Percentiles rank a stretch among this genome's conserved stretches.
These are phyloP conservation scores for Halichoerus grypus DNA, from an alignment of 2,113 vertebrate genomes.

Conservation along the genomic window DNA sequence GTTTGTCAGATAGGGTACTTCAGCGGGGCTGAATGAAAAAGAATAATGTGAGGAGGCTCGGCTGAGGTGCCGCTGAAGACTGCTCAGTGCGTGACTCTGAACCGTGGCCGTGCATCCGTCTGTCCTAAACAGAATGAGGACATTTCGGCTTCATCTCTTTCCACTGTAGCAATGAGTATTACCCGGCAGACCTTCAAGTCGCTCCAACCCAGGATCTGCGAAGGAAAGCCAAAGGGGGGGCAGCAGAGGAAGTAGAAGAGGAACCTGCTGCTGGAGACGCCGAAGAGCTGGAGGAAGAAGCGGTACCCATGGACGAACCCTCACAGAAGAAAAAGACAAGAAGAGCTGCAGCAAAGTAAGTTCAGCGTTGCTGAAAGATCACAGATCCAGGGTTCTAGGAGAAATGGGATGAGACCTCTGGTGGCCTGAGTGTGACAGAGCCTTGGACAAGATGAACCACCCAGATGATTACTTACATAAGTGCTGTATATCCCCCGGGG, in stretches of 20 bases:
- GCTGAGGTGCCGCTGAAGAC: not conserved
- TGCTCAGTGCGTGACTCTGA: not conserved
- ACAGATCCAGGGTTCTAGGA: rapidly evolving
- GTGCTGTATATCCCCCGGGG: not conserved
- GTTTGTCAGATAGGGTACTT: not conserved
- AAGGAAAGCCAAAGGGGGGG: constrained; percentile 80
- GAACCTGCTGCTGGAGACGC: constrained; percentile 72
- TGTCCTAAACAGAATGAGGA: not conserved
- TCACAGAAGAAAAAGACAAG: constrained; percentile 89
- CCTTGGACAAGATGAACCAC: no score
- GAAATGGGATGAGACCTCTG: rapidly evolving
- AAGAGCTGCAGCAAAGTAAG: constrained; percentile 95
- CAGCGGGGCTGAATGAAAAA: not conserved
- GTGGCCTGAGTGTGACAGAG: not conserved
- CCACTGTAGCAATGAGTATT: constrained; percentile 94
- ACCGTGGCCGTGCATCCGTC: rapidly evolving
- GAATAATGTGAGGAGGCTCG: not conserved
- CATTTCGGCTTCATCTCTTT: not conserved
- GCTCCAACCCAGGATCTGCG: constrained; percentile 95
- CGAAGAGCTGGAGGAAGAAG: constrained; percentile 81
- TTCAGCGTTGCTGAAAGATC: not conserved
- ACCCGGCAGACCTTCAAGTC: constrained; percentile 92
- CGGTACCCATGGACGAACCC: constrained; percentile 63
- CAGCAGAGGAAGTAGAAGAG: constrained; percentile 77
- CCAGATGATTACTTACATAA: not conserved